Conservation (phyloP, 2,113 vertebrate genomes). For the Dromiciops gliroides region DNA sequence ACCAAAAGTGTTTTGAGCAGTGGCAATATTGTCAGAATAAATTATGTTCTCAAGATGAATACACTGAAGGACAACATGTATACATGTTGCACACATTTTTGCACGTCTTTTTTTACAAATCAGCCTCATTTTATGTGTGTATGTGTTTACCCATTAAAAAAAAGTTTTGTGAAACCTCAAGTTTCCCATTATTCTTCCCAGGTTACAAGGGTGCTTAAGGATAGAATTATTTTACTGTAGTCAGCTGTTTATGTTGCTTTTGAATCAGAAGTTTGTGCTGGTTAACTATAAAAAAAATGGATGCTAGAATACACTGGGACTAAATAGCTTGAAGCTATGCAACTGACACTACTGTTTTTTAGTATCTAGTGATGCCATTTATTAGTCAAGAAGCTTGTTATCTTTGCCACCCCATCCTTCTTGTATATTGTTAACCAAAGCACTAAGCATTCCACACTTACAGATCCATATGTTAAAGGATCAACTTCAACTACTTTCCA, state of each 20-base stretch:
- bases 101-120: not conserved
- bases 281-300: too few relatives aligned
- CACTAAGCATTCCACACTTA: not conserved
- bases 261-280: not conserved
- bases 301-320: not conserved
- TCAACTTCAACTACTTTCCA: not conserved
- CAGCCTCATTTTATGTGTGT: too few relatives aligned
- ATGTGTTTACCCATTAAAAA: too few relatives aligned
- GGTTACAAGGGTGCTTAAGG: not conserved
- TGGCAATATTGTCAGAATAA: constrained; percentile 8
- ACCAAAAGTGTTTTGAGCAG: not conserved
- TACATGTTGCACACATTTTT: not conserved
- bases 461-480: not conserved
- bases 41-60: not conserved
- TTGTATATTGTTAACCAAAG: not conserved
- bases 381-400: not conserved
- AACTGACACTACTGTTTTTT: not conserved
- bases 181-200: not conserved
- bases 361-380: not conserved
- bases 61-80: not conserved
- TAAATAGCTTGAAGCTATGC: not conserved
- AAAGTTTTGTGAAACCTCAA: too few relatives aligned
- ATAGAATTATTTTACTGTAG: not conserved
- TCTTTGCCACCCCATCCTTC: not conserved
- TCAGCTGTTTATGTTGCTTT: not conserved